Evolutionary conservation across 2,888 invertebrate species (phyloP).

Genomic region (Chloromyia formosa): DNA sequence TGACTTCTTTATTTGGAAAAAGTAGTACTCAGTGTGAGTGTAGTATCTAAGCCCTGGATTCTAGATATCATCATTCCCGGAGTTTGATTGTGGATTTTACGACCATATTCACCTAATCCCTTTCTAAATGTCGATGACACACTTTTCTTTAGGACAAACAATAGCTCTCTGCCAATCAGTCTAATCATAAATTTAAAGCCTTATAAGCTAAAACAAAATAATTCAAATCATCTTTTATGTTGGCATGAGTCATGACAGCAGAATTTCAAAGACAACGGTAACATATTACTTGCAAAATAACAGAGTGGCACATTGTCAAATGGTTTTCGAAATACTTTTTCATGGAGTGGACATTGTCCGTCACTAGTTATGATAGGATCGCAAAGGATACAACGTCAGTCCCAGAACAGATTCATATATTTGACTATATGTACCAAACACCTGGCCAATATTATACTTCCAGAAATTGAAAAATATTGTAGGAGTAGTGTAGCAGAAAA

Average conservation of each 20-base stretch:
- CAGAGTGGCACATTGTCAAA: constrained; percentile 28
- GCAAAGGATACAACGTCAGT: background rate
- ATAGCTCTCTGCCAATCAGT: no score
- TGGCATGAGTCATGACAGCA: constrained; percentile 22
- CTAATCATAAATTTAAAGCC: background rate
- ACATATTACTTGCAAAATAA: constrained; percentile 40
- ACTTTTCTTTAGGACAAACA: background rate
- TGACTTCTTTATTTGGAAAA: no score
- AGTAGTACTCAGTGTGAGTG: no score
- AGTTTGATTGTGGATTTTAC: no score
- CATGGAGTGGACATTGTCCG: constrained; percentile 36
- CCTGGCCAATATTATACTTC: constrained; percentile 15
- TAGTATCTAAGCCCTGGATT: no score
- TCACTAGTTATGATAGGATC: constrained; percentile 6
- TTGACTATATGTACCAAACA: constrained; percentile 6
- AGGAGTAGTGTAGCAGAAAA: constrained; percentile 36
- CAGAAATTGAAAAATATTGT: constrained; percentile 19
- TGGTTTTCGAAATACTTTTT: constrained; percentile 29
- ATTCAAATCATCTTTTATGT: background rate
- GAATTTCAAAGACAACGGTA: constrained; percentile 25
- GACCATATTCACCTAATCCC: constrained; percentile 31
- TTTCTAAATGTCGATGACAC: constrained; percentile 16
- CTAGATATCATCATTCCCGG: no score
- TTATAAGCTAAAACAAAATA: constrained; percentile 1
- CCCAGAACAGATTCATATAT: background rate